A percentile compares a stretch with the other conserved stretches of the same genome.
Conservation (phyloP, 2,797 vertebrate genomes). For the Enteromius fasciolatus region DNA sequence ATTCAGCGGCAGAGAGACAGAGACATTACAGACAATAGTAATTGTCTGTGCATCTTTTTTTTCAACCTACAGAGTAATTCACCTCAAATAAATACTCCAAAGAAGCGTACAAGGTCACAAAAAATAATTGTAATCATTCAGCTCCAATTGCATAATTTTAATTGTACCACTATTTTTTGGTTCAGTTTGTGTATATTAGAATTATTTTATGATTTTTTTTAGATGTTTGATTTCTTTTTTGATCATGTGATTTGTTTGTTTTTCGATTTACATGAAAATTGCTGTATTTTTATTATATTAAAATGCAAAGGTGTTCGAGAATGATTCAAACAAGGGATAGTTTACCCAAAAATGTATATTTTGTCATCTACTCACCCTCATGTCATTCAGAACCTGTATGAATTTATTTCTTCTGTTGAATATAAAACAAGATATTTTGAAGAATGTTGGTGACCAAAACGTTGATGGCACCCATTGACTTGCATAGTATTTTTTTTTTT, state of each 20-base stretch:
- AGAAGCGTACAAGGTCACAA: slow-evolving; percentile 14
- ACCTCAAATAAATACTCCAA: slow-evolving; percentile 4
- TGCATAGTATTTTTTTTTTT: background rate
- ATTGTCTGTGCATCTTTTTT: slow-evolving; percentile 34
- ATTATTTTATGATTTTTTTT: slow-evolving; percentile 22
- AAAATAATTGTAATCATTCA: slow-evolving; percentile 18
- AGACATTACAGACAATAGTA: slow-evolving; percentile 40
- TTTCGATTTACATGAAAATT: background rate
- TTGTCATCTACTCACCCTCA: background rate
- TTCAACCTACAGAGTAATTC: slow-evolving; percentile 13
- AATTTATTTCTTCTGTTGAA: background rate
- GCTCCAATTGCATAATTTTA: slow-evolving; percentile 22
- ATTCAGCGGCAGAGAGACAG: slow-evolving; percentile 38
- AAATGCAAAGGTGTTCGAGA: slow-evolving; percentile 24
- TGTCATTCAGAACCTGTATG: background rate
- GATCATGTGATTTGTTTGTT: slow-evolving; percentile 22
- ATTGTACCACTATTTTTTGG: background rate
- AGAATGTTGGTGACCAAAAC: background rate
- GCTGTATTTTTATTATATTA: slow-evolving; percentile 31
- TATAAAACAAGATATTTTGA: background rate
- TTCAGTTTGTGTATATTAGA: slow-evolving; percentile 4
- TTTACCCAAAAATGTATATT: background rate
- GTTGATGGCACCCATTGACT: background rate
- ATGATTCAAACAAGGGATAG: background rate
- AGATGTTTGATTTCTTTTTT: background rate